A percentile compares a stretch with the other conserved stretches of the same genome.
phyloP scores from a whole-genome alignment of 2,888 invertebrate genomes.

The Ctenicera cuprea region DNA sequence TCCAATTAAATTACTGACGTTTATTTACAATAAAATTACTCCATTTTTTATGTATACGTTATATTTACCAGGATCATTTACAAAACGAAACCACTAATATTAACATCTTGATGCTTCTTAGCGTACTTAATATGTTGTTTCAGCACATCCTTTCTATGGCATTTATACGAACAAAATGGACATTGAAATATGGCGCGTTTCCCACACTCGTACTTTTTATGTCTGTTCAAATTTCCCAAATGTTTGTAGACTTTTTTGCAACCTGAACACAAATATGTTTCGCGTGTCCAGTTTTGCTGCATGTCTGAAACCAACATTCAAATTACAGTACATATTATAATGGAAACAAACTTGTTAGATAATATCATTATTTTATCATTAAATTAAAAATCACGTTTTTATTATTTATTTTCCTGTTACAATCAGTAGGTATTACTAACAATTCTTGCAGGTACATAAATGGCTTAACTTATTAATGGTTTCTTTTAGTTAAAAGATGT shows the following conservation, averaged over 20 bases:
- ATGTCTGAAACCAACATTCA: neutral
- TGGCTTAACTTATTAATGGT: slow-evolving; percentile 20
- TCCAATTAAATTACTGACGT: too few relatives aligned
- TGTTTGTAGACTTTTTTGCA: slow-evolving; percentile 46
- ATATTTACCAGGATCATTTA: too few relatives aligned
- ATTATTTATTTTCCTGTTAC: too few relatives aligned
- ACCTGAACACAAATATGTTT: slow-evolving; percentile 15
- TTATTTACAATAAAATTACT: too few relatives aligned
- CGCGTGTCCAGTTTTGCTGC: neutral
- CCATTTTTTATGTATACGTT: too few relatives aligned
- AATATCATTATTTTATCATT: too few relatives aligned
- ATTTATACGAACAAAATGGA: slow-evolving; percentile 26
- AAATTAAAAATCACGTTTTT: too few relatives aligned
- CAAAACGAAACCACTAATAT: neutral
- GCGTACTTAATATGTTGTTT: slow-evolving; percentile 26
- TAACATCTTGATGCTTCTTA: slow-evolving; percentile 26
- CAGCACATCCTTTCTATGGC: slow-evolving; percentile 11
- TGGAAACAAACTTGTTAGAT: too few relatives aligned
- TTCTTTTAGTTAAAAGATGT: slow-evolving; percentile 35
- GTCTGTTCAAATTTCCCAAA: slow-evolving; percentile 60
- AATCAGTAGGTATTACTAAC: too few relatives aligned
- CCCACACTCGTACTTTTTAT: slow-evolving; percentile 78
- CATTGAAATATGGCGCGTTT: slow-evolving; percentile 9
- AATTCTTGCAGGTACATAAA: too few relatives aligned
- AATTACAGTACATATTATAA: too few relatives aligned